Base-by-base conservation (phyloP, 92 coral and sea anemone genomes). In the Plumapathes pennacea region DNA sequence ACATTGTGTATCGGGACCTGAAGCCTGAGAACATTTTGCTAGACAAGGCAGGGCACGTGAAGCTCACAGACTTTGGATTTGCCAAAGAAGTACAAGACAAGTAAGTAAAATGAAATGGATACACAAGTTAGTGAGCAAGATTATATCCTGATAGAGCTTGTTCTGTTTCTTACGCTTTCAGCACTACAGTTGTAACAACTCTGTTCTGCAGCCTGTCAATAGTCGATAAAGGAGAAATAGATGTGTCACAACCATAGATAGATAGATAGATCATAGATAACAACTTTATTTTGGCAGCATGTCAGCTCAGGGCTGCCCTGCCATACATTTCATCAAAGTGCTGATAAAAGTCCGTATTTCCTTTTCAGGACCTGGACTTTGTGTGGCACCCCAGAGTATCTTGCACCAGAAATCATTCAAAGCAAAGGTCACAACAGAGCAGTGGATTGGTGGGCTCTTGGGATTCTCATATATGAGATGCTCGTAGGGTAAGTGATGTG, bases 401-500 rank as follows among this genome's bases (percentile, higher is more conserved):
- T 91, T 58, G 97, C 97, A 23, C 97, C 97, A 29, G 97, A 91
- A 67, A 91, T 91, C 29, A 91, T 91, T 67, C 97, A 91, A 68
- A 91, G 97, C 62, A 91, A 91, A 80, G 97, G 97, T 10, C 97
- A 91, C 50, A 91, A 91, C 73, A 91, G 81, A 66, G 97, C 97
- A 22, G 97, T 91, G 4, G 97, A 91, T 49, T 91, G 97, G 97
- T 91, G 97, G 97, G 97, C 97, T 2, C 37, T 91, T 57, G 97
- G 97, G 67, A 89, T 91, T 54, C 95, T 91, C 41, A 86, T 91
- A 50, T 91, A 91, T 80, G 97, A 91, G 77, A 91, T 91, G 97
- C 87, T 91, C 38, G 95, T 91, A 74, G 97, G 97, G 97, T 91
- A 57, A 86, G 90, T 81, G 34, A 12, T 30, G 17, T 14, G 33